Conservation (phyloP, 2,113 vertebrate genomes). For the Solenodon paradoxus region DNA sequence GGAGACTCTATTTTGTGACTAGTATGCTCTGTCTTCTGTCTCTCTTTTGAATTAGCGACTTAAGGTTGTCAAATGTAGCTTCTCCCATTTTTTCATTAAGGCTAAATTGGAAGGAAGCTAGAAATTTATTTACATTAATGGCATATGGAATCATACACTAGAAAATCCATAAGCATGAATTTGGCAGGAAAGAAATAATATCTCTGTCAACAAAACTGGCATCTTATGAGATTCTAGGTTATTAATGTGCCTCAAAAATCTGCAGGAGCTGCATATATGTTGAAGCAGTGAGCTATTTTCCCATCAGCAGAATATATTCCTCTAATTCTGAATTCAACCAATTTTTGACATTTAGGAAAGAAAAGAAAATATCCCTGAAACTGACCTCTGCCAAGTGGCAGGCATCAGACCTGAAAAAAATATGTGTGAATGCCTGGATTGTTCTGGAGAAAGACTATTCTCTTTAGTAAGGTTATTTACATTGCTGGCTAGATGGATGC, state of each 20-base stretch:
- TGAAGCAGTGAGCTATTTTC: conserved; percentile 48
- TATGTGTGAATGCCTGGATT: neutral
- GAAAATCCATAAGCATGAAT: conserved; percentile 52
- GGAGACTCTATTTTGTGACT: neutral
- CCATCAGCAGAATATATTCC: conserved; percentile 6
- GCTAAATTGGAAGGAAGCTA: conserved; percentile 14
- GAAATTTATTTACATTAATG: conserved; percentile 62
- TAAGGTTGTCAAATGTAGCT: neutral
- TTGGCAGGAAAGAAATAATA: conserved; percentile 61
- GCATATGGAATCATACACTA: neutral
- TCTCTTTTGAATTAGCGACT: neutral
- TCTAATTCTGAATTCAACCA: conserved; percentile 28
- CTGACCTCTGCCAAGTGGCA: neutral
- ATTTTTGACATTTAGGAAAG: conserved; percentile 56
- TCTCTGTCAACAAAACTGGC: conserved; percentile 68
- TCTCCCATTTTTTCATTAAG: neutral
- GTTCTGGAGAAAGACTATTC: neutral
- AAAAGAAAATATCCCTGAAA: conserved; percentile 53
- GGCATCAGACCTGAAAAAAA: conserved; percentile 22
- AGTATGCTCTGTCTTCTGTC: neutral
- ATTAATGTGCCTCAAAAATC: conserved; percentile 78
- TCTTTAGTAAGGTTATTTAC: conserved; percentile 56
- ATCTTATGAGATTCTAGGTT: conserved; percentile 70
- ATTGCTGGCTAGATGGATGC: neutral
- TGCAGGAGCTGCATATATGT: conserved; percentile 66